Base-by-base conservation (phyloP, 2,888 invertebrate genomes). In the Autographa gamma region DNA sequence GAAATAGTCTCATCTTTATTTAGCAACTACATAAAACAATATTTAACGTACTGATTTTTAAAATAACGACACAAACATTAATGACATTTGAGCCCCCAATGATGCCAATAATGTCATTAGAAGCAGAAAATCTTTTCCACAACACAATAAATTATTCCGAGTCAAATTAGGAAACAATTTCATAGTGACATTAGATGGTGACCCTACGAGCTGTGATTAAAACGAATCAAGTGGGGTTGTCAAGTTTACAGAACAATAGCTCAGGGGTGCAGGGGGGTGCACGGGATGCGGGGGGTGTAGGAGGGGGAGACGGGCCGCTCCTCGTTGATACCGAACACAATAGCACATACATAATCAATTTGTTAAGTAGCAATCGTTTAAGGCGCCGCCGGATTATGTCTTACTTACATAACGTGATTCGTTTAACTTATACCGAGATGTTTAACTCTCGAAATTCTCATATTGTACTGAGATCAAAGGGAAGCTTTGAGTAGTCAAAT, bases 171-270 rank as follows among this genome's bases (percentile, higher is more conserved):
- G 19, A 60, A 60, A 66, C 41, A 74, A 73, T 56, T 32, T 18
- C 58, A 19, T 31, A 11, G 16, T 52, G 41, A 63, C 62, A 76
- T 76, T 75, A 72, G 76, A 66, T 73, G 58, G 73, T 73, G 66
- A 60, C 76, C 77, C 69, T 68, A 74, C 69, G 69, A 73, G 63
- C 59, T 69, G 74, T 80, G 77, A 81, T 82, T 82, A 81, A 80
- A 83, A 77, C 66, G 63, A 83, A 80, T 80, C 71, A 79, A 81
- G 74, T 76, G 68, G 68, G 67, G 66, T 63, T 76, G 76, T 76
- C 70, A 75, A 75, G 75, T 79, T 81, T 66, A 56, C 60, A 71
- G 68, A 69, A 84, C 76, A 81, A 84, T 78, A 71, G 69, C 18
- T n/a, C 48, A 48, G 48, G n/a, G 48, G 48, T 48, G 48, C n/a